Evolutionary conservation across 2,113 vertebrate species (phyloP).

Genomic region (Ciconia maguari): DNA sequence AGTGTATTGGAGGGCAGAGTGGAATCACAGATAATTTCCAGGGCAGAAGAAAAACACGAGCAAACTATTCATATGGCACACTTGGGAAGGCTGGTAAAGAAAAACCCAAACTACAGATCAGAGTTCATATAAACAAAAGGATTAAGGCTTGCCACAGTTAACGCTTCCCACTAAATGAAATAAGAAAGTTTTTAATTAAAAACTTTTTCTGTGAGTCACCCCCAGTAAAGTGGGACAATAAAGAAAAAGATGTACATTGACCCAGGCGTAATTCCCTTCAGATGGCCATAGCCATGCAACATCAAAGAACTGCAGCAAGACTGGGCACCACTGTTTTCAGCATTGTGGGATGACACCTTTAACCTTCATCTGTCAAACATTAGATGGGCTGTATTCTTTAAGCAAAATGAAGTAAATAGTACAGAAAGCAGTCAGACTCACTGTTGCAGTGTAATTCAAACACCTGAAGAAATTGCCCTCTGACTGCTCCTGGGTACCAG

Average conservation of each 20-base stretch:
- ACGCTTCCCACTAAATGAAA: not conserved
- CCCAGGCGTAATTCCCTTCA: not conserved
- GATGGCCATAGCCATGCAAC: not conserved
- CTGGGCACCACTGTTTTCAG: not conserved
- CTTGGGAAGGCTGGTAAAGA: not conserved
- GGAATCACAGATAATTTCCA: not conserved
- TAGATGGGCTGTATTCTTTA: not conserved
- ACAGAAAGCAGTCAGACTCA: not conserved
- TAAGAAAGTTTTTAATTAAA: not conserved
- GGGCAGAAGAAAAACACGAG: not conserved
- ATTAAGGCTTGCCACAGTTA: not conserved
- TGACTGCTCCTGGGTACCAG: not conserved
- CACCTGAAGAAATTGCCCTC: not conserved
- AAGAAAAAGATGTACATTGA: not conserved
- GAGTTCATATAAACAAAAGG: not conserved
- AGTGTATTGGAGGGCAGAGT: not conserved
- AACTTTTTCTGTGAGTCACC: not conserved
- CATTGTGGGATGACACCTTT: not conserved
- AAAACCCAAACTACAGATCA: not conserved
- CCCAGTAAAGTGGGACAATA: not conserved
- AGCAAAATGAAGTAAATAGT: not conserved
- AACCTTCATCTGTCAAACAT: not conserved
- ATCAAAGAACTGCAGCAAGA: not conserved
- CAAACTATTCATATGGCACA: not conserved
- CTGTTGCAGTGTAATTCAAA: not conserved